These are phyloP conservation scores for Chrysolina oricalcia DNA, from an alignment of 2,888 invertebrate species.

Conservation along the genomic window DNA sequence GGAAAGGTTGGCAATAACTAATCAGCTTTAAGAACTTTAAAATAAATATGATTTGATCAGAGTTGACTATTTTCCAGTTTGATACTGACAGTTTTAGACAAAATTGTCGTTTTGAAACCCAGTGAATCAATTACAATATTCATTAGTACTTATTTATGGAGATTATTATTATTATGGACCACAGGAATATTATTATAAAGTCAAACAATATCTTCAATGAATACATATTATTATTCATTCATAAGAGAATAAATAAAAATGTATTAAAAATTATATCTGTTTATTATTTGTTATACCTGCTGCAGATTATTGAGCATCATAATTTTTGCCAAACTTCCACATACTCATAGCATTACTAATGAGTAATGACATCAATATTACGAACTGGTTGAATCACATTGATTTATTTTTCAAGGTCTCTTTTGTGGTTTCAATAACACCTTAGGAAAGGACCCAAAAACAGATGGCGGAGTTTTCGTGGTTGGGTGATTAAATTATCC, in stretches of 20 bases:
- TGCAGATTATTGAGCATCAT: background rate
- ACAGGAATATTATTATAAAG: background rate
- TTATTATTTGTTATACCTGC: slow-evolving; percentile 7
- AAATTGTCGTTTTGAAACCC: background rate
- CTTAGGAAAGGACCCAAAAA: background rate
- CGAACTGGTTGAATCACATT: background rate
- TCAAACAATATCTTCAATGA: background rate
- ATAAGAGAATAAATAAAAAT: background rate
- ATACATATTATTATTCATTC: slow-evolving; percentile 1
- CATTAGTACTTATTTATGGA: background rate
- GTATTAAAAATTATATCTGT: background rate
- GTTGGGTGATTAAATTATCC: too few relatives aligned
- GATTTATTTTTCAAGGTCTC: slow-evolving; percentile 3
- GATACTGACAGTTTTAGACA: background rate
- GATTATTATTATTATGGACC: background rate
- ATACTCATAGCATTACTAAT: too few relatives aligned
- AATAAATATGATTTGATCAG: too few relatives aligned
- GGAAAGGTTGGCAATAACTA: too few relatives aligned
- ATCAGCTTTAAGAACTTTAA: too few relatives aligned
- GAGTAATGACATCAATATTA: background rate
- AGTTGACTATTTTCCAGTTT: background rate
- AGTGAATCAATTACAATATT: background rate
- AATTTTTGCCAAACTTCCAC: background rate
- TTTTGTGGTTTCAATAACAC: too few relatives aligned
- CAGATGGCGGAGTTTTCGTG: background rate